Conservation (phyloP, 2,113 vertebrate genomes). For the Ailurus styani region DNA sequence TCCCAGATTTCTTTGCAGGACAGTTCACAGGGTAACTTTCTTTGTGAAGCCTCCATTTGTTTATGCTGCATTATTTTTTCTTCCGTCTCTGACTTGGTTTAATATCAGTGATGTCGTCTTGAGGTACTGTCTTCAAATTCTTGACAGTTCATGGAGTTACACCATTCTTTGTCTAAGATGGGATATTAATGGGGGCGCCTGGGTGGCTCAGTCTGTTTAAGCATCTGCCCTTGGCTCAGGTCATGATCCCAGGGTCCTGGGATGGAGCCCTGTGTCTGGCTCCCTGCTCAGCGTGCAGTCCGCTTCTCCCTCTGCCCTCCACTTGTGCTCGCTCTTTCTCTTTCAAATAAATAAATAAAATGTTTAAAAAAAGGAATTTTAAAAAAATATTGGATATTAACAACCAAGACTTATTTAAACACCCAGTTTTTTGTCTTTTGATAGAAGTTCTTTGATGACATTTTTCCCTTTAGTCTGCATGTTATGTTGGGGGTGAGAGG, state of each 20-base stretch:
- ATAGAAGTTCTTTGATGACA: not conserved
- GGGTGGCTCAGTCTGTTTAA: not conserved
- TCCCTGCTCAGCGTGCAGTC: not conserved
- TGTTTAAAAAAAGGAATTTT: no score
- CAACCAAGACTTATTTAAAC: not conserved
- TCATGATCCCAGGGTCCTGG: not conserved
- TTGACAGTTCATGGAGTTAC: not conserved
- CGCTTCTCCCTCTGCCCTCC: not conserved
- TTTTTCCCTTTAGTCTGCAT: not conserved
- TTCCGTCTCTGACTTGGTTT: not conserved
- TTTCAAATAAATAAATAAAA: not conserved
- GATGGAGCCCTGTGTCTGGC: not conserved
- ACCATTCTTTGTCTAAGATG: not conserved
- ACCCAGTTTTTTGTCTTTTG: not conserved
- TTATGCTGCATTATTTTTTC: not conserved
- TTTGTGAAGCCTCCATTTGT: not conserved
- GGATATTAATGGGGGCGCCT: not conserved
- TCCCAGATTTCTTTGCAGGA: not conserved
- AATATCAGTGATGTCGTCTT: not conserved
- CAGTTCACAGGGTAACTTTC: not conserved
- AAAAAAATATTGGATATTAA: not conserved
- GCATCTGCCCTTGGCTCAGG: not conserved
- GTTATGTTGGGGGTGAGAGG: not conserved
- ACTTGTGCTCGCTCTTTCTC: not conserved
- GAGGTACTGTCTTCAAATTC: not conserved